A percentile compares a stretch with the other conserved stretches of the same genome.
Conservation (phyloP, 2,113 vertebrate genomes). For the Camelus bactrianus region DNA sequence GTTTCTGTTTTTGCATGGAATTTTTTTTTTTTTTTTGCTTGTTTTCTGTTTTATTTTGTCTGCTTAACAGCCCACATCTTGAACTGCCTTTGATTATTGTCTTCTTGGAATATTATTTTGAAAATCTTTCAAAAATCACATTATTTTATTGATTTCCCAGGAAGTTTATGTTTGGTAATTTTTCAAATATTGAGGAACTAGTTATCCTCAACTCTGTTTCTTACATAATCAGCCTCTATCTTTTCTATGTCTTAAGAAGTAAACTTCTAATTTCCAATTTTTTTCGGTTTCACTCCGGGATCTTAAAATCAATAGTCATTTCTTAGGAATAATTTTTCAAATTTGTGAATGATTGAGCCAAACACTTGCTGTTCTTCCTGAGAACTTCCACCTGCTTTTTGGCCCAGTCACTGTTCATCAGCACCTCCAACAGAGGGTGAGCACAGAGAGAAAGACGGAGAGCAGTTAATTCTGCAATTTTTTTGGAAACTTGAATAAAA, state of each 20-base stretch:
- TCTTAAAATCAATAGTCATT: background rate
- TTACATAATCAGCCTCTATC: background rate
- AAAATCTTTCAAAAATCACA: background rate
- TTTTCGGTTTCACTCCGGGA: background rate
- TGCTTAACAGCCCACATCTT: background rate
- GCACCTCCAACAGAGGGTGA: background rate
- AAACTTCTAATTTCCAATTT: background rate
- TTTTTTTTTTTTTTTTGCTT: background rate
- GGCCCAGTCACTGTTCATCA: conserved; percentile 8
- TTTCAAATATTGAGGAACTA: background rate
- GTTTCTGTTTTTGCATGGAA: background rate
- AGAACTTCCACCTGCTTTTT: conserved; percentile 13
- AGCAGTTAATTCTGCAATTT: conserved; percentile 23
- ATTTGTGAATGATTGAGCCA: background rate
- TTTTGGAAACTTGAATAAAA: conserved; percentile 10
- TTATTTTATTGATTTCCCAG: background rate
- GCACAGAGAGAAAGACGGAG: background rate
- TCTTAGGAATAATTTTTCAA: conserved; percentile 31
- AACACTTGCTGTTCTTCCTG: conserved; percentile 1
- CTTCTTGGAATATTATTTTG: background rate
- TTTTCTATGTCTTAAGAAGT: background rate
- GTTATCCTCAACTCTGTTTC: background rate
- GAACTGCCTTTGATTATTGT: background rate
- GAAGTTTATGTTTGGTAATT: background rate
- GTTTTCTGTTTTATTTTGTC: background rate